Conservation (phyloP, 2,113 vertebrate species). For the Cinclus mexicanus region DNA sequence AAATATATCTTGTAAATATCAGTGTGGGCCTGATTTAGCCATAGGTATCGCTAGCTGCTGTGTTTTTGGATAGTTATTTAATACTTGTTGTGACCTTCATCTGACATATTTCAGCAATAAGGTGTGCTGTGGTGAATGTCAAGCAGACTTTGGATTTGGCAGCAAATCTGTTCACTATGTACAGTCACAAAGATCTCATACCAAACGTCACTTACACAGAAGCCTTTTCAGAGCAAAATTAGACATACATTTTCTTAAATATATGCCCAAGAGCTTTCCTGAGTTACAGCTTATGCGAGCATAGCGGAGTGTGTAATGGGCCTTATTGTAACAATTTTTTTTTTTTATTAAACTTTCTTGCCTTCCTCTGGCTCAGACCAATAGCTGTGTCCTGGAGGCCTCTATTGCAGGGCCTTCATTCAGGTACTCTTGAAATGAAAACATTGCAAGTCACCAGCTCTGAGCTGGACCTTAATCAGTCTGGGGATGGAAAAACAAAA, state of each 20-base stretch:
- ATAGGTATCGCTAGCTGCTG: not conserved
- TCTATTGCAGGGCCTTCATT: not conserved
- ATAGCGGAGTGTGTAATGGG: not conserved
- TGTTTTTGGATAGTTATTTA: not conserved
- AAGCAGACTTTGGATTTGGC: not conserved
- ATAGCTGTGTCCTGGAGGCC: not conserved
- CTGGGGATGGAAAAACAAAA: not conserved
- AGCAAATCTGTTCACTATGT: not conserved
- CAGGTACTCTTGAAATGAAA: not conserved
- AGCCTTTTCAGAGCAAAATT: not conserved
- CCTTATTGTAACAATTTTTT: not conserved
- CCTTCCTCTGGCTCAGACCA: not conserved
- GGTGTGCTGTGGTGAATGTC: not conserved
- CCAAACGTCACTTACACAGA: not conserved
- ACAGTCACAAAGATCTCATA: not conserved
- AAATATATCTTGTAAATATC: not conserved
- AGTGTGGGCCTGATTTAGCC: not conserved
- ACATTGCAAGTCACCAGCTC: not conserved
- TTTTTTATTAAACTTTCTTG: not conserved
- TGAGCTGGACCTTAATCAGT: not conserved
- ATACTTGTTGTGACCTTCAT: not conserved
- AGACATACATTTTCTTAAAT: not conserved
- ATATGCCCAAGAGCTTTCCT: not conserved
- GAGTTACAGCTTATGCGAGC: not conserved
- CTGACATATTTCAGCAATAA: not conserved